Conservation (phyloP, 2,113 vertebrate species). For the Odontophorus gujanensis region DNA sequence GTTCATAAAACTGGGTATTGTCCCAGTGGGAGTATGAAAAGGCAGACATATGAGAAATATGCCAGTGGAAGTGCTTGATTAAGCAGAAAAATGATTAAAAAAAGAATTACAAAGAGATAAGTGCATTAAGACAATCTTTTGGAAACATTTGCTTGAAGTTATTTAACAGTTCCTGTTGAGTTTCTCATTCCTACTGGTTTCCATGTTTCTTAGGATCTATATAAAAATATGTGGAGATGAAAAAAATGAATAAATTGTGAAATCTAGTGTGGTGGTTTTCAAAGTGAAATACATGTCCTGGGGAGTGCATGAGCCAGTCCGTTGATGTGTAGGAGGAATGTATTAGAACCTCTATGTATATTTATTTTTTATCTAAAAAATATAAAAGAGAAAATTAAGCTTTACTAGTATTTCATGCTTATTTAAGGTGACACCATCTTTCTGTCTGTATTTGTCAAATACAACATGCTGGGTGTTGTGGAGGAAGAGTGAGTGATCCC, state of each 20-base stretch:
- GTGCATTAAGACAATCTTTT: neutral
- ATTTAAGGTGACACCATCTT: neutral
- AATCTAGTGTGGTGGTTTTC: neutral
- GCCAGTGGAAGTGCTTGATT: neutral
- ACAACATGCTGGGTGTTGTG: fast-evolving
- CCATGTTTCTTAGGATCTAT: neutral
- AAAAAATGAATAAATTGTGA: neutral
- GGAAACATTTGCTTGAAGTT: neutral
- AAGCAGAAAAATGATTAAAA: neutral
- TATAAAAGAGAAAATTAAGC: neutral
- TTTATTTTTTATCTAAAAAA: neutral
- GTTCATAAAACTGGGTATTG: neutral
- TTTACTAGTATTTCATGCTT: neutral
- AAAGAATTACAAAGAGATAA: neutral
- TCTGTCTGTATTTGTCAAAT: neutral
- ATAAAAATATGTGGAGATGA: neutral
- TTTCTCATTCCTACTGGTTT: neutral
- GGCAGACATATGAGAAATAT: neutral
- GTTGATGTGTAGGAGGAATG: neutral
- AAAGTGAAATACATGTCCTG: neutral
- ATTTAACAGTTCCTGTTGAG: neutral
- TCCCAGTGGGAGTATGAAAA: neutral
- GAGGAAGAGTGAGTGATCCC: neutral
- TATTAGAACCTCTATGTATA: neutral
- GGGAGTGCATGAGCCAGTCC: neutral